phyloP scores from a whole-genome alignment of 2,888 invertebrate species.

The Eristalis tenax region DNA sequence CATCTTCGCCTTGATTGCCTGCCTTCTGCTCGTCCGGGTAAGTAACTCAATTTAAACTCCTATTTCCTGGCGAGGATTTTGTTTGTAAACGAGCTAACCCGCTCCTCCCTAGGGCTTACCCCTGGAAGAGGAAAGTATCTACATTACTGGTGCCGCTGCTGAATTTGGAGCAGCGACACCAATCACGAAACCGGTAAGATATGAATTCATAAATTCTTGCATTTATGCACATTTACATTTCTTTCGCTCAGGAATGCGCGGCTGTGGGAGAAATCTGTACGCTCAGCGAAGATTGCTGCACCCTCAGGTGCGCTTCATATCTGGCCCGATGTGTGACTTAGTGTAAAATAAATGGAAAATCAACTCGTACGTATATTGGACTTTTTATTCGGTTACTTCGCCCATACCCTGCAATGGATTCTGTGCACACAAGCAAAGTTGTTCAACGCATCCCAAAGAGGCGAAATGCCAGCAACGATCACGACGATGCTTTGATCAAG shows the following conservation, averaged over 20 bases:
- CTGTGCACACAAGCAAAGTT: no score
- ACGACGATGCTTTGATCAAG: no score
- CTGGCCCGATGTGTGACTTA: conserved; percentile 46
- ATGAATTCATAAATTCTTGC: conserved; percentile 57
- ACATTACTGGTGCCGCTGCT: neutral
- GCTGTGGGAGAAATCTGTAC: conserved; percentile 29
- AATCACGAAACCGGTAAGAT: conserved; percentile 43
- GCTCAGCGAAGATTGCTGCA: conserved; percentile 49
- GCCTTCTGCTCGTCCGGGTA: conserved; percentile 60
- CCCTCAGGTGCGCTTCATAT: conserved; percentile 42
- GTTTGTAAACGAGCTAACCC: conserved; percentile 31
- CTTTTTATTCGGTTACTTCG: conserved; percentile 27
- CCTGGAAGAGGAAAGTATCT: conserved; percentile 15
- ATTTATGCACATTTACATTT: neutral
- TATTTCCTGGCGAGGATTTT: conserved; percentile 57
- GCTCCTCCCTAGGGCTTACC: conserved; percentile 15
- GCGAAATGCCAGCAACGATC: no score
- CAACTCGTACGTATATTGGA: conserved; percentile 14
- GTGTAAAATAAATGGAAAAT: conserved; percentile 37
- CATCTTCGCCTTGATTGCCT: conserved; percentile 56
- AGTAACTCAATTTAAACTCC: conserved; percentile 68
- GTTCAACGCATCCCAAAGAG: no score
- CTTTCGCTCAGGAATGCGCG: conserved; percentile 23
- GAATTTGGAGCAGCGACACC: neutral
- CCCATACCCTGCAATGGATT: no score